A percentile compares a stretch with the other conserved stretches of the same genome.
phyloP scores from a whole-genome alignment of 1,140 invertebrate genomes.

The Ctenoplectra terminalis region DNA sequence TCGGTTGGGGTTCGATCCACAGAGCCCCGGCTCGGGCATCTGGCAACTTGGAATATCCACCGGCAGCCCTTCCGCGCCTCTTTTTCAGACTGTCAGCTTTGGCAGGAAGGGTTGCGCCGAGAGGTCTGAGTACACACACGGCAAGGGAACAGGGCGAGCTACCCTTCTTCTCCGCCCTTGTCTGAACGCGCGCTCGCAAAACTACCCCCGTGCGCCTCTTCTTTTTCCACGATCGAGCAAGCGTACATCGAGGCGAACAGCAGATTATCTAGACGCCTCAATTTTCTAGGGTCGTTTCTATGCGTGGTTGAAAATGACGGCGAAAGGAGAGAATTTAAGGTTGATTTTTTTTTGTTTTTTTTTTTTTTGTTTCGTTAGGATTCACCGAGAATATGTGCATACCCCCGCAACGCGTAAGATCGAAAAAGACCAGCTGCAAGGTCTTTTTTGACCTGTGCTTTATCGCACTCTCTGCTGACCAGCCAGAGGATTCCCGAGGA shows the following conservation, averaged over 20 bases:
- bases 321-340: background rate
- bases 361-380: too few relatives aligned
- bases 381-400: too few relatives aligned
- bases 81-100: constrained; percentile 41
- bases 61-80: constrained; percentile 39
- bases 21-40: constrained; percentile 19
- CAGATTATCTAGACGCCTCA: background rate
- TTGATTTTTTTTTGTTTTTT: background rate
- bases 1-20: constrained; percentile 50
- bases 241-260: background rate
- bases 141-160: background rate
- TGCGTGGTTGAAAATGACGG: background rate
- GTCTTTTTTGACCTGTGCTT: too few relatives aligned
- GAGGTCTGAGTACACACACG: constrained; percentile 35
- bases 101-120: constrained; percentile 46
- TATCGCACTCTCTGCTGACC: too few relatives aligned
- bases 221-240: constrained; percentile 5
- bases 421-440: too few relatives aligned
- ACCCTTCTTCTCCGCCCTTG: constrained; percentile 3
- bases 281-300: background rate
- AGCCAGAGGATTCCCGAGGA: too few relatives aligned
- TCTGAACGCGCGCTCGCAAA: background rate
- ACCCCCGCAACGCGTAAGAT: too few relatives aligned
- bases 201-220: background rate
- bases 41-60: constrained; percentile 52